Percentiles rank a stretch among this genome's conserved stretches.
These are phyloP conservation scores for Latrodectus elegans DNA, from an alignment of 2,888 invertebrate species.

Conservation along the genomic window DNA sequence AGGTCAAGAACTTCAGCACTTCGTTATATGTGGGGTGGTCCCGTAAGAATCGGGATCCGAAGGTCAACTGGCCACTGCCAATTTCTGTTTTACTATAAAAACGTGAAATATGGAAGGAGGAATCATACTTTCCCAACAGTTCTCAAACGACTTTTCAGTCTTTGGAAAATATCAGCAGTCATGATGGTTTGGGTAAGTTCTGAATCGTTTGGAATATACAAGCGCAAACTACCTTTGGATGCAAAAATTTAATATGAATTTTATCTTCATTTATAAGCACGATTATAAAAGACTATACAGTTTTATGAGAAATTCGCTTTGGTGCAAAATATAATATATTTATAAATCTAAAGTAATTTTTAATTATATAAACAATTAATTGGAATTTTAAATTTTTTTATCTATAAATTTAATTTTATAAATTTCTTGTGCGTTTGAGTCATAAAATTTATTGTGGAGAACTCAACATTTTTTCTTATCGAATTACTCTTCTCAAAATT, in stretches of 20 bases:
- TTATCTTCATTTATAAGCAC: too few species aligned
- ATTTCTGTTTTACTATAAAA: slow-evolving; percentile 54
- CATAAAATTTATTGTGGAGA: too few species aligned
- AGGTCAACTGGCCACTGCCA: slow-evolving; percentile 43
- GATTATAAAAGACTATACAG: too few species aligned
- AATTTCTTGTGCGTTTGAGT: too few species aligned
- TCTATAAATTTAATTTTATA: too few species aligned
- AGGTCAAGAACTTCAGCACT: slow-evolving; percentile 64
- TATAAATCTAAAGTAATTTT: too few species aligned
- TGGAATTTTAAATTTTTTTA: too few species aligned
- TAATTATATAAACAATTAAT: too few species aligned
- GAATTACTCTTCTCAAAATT: too few species aligned
- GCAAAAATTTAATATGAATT: neutral
- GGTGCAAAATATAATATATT: too few species aligned
- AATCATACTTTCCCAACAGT: slow-evolving; percentile 19
- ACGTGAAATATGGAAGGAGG: slow-evolving; percentile 60
- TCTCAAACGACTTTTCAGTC: slow-evolving; percentile 26
- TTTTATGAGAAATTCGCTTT: too few species aligned
- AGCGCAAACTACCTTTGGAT: neutral
- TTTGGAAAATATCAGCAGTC: neutral
- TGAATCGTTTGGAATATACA: neutral
- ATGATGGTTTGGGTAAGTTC: slow-evolving; percentile 61
- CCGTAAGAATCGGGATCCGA: slow-evolving; percentile 15
- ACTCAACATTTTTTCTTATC: too few species aligned
- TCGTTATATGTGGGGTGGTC: slow-evolving; percentile 45